A percentile compares a stretch with the other conserved stretches of the same genome.
phyloP scores from a whole-genome alignment of 2,888 invertebrate species.

The Xestia xanthographa region DNA sequence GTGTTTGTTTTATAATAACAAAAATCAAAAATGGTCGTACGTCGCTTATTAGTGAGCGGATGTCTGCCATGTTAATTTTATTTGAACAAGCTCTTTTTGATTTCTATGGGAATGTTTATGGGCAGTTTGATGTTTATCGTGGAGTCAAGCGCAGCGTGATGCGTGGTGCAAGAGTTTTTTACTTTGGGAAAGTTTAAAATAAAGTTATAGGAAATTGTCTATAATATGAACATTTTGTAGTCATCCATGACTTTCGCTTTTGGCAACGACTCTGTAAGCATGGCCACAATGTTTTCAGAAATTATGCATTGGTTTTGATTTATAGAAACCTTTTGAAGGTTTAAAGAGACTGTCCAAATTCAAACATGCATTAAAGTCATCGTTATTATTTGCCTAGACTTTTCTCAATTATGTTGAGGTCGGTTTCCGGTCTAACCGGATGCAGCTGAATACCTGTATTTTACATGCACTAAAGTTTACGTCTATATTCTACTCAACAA shows the following conservation, averaged over 20 bases:
- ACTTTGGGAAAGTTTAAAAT: conserved; percentile 20
- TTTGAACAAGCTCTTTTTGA: conserved; percentile 50
- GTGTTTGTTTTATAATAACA: conserved; percentile 84
- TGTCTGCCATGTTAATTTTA: conserved; percentile 62
- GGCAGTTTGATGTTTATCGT: conserved; percentile 54
- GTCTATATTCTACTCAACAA: neutral
- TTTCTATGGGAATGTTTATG: conserved; percentile 55
- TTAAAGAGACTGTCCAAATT: neutral
- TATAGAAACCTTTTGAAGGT: neutral
- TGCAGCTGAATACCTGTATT: no score
- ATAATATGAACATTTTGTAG: neutral
- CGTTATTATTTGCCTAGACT: no score
- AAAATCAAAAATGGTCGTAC: conserved; percentile 80
- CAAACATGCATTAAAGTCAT: no score
- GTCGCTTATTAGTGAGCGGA: conserved; percentile 68
- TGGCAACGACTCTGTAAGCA: neutral
- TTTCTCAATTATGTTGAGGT: no score
- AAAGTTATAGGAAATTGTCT: neutral
- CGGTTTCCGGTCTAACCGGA: no score
- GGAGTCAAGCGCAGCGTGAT: conserved; percentile 37
- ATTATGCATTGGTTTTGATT: neutral
- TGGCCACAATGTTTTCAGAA: neutral
- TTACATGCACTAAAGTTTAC: no score
- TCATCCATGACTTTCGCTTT: no score
- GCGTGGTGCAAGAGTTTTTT: conserved; percentile 10